Percentiles rank a stretch among this genome's conserved stretches.
Evolutionary conservation across 2,113 vertebrate species (phyloP).

Genomic region (Cyprinus carpio): DNA sequence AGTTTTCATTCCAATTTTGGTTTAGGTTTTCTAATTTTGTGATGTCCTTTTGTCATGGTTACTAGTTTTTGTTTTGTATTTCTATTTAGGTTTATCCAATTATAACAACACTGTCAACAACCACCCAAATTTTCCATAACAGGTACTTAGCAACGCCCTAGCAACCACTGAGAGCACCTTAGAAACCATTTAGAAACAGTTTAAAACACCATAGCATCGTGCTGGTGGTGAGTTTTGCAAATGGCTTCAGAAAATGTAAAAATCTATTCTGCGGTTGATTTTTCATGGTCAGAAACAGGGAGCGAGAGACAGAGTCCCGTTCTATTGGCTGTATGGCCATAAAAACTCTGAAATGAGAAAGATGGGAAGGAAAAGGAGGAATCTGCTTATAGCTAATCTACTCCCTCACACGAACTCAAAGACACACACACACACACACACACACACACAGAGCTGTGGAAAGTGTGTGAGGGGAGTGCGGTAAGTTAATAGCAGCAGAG

Average conservation of each 20-base stretch:
- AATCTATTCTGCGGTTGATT: neutral
- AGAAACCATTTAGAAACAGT: neutral
- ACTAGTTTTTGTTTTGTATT: no score
- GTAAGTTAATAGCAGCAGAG: conserved; percentile 45
- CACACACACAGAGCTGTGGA: neutral
- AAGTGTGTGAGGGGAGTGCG: conserved; percentile 52
- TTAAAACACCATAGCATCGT: neutral
- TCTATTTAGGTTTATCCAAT: no score
- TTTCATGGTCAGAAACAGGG: neutral
- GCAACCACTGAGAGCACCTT: no score
- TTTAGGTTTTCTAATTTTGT: no score
- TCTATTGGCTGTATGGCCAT: neutral
- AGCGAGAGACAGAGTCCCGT: neutral
- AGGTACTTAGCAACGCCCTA: no score
- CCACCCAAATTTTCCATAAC: no score
- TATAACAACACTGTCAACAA: no score
- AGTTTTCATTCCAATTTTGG: no score
- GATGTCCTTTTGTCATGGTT: no score
- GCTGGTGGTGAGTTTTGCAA: neutral
- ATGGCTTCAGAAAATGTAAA: neutral
- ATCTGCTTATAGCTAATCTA: conserved; percentile 22
- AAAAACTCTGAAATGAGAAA: conserved; percentile 8
- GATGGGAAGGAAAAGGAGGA: conserved; percentile 28
- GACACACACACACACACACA: neutral
- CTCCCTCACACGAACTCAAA: conserved; percentile 7